Percentiles rank a stretch among this genome's conserved stretches.
phyloP scores from a whole-genome alignment of 53 echinoderm and acorn worm species.

The Luidia sarsii region DNA sequence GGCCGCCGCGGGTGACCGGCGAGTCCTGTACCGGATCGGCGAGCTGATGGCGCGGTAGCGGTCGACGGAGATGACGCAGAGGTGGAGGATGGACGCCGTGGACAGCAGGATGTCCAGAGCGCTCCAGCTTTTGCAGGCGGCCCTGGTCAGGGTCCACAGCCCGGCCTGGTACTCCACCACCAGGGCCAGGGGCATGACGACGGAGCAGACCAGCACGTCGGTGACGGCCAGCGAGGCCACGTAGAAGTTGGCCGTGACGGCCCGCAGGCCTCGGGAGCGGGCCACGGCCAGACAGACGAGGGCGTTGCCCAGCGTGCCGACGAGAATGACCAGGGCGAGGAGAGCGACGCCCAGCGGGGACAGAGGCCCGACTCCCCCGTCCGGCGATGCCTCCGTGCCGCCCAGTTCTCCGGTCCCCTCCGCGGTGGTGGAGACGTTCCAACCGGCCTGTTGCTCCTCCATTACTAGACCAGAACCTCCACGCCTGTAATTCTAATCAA shows the following conservation, averaged over 20 bases:
- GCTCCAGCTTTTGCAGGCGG: slow-evolving; percentile 73
- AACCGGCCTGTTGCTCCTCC: too few species aligned
- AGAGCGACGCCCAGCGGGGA: not conserved
- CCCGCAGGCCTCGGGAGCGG: slow-evolving; percentile 63
- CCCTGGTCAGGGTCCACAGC: slow-evolving; percentile 57
- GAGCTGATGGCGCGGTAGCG: slow-evolving; percentile 92
- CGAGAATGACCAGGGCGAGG: slow-evolving; percentile 57
- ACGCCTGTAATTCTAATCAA: too few species aligned
- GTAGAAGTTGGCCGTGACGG: slow-evolving; percentile 83
- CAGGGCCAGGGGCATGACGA: slow-evolving; percentile 90
- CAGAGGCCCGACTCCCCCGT: too few species aligned
- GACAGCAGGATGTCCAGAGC: slow-evolving; percentile 75
- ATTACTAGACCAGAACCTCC: too few species aligned
- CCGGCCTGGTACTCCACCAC: slow-evolving; percentile 62
- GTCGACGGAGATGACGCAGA: slow-evolving; percentile 84
- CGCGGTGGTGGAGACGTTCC: too few species aligned
- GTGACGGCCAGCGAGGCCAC: slow-evolving; percentile 85
- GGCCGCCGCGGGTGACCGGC: slow-evolving; percentile 66
- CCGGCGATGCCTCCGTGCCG: too few species aligned
- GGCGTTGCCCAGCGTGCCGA: slow-evolving; percentile 79
- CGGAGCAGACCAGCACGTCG: slow-evolving; percentile 83
- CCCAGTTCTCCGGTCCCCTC: too few species aligned
- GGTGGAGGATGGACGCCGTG: slow-evolving; percentile 84
- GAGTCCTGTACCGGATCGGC: slow-evolving; percentile 76
- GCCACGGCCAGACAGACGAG: slow-evolving; percentile 93